A percentile compares a stretch with the other conserved stretches of the same genome.
Conservation (phyloP, 2,888 invertebrate species). For the Calameuta filiformis region DNA sequence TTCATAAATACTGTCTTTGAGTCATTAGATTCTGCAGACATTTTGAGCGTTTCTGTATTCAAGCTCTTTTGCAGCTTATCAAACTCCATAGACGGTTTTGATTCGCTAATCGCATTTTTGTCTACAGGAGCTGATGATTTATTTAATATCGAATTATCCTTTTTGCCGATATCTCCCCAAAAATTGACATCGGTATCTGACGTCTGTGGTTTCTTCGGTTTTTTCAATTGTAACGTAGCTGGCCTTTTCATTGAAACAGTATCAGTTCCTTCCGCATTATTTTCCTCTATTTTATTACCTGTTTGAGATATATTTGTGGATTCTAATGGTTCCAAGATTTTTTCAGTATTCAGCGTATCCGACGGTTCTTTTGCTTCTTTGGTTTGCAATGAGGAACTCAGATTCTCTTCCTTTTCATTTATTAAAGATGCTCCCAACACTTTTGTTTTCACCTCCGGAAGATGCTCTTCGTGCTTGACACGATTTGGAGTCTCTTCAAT, state of each 20-base stretch:
- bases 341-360: not conserved
- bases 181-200: not conserved
- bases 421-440: not conserved
- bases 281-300: constrained; percentile 18
- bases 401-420: constrained; percentile 20
- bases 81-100: not conserved
- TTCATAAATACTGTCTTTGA: not conserved
- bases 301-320: constrained; percentile 12
- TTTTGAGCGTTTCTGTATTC: not conserved
- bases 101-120: not conserved
- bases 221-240: not conserved
- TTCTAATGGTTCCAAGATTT: not conserved
- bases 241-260: not conserved
- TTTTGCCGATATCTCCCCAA: not conserved
- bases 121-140: not conserved
- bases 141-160: not conserved
- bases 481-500: not conserved
- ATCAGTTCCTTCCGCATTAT: constrained; percentile 2
- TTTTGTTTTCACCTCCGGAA: constrained; percentile 10
- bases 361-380: not conserved
- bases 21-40: not conserved
- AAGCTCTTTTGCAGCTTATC: not conserved
- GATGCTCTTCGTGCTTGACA: not conserved
- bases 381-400: not conserved
- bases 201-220: not conserved